Conservation (phyloP, 35 echinoderm and acorn worm genomes). For the Stichopus chloronotus region DNA sequence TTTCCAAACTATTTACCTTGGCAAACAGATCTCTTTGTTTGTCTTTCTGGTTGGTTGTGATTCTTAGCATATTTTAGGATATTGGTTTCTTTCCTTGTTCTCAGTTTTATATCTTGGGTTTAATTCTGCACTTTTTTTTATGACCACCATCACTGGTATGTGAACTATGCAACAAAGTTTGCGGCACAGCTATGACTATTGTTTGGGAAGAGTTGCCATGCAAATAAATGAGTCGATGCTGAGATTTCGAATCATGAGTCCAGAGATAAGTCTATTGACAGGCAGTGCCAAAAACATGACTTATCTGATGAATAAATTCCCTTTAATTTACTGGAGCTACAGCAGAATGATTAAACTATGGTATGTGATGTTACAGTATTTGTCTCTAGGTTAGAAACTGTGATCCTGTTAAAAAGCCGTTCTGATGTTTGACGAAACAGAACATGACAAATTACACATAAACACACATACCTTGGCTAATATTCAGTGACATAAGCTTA, state of each 20-base stretch:
- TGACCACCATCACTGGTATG: neutral
- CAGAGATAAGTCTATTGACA: neutral
- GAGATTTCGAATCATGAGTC: neutral
- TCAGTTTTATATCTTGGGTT: too few species aligned
- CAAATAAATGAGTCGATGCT: too few species aligned
- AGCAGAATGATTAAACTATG: too few species aligned
- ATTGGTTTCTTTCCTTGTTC: neutral
- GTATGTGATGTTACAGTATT: too few species aligned
- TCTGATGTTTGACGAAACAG: too few species aligned
- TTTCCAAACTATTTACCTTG: neutral
- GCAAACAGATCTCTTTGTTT: neutral
- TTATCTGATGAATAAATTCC: neutral
- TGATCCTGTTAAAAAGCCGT: too few species aligned
- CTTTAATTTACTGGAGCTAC: too few species aligned
- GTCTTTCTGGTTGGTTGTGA: neutral
- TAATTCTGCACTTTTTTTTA: neutral
- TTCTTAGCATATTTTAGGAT: slow-evolving; percentile 12
- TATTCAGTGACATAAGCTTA: too few species aligned
- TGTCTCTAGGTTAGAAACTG: too few species aligned
- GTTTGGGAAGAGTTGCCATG: too few species aligned
- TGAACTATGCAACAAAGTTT: neutral
- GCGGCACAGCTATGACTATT: neutral
- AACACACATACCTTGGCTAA: too few species aligned
- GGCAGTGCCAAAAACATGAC: neutral
- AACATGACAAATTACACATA: too few species aligned